Base-by-base conservation (phyloP, 2,113 vertebrate genomes). In the Rhinichthys klamathensis region DNA sequence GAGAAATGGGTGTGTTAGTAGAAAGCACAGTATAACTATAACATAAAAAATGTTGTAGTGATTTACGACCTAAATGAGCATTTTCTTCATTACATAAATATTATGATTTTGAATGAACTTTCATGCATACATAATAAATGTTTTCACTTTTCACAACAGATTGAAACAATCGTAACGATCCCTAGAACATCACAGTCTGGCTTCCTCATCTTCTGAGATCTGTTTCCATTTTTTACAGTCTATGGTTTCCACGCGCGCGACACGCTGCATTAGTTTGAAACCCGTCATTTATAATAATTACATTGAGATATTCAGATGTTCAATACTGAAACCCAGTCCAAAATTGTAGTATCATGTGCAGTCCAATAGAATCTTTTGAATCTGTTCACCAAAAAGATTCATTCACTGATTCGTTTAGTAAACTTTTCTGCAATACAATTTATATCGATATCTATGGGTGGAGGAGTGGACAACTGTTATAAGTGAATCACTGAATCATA, bases 101-200 rank as follows among this genome's bases (percentile, higher is more conserved):
- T 2, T n/a, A 44, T 61, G 1, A 38, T 27, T 7, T 4, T 32
- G 23, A 61, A 51, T 18, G 4, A 2, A n/a, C n/a, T 56, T 12
- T 18, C 5, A 35, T 38, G 4, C 27, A n/a, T 5, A 30, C 1
- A 13, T 27, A 18, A 30, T 30, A 82, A 41, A 56, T 9, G 58
- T 85, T 46, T 73, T 11, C 83, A 46, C 46, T 72, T 85, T 85
- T 65, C 35, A 61, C 0, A 6, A 23, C 1, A 56, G 51, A 51
- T 4, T 3, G 0, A 41, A 3, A 88, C 80, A 69, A 67, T 38
- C 16, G 2, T 5, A 78, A 69, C 35, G 67, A n/a, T 84, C 87
- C 87, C 87, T 86, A 38, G 35, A 49, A 82, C 70, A 32, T 58
- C 86, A 60, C 72, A 51, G 84, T 70, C 30, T 85, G 74, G 44